Percentiles rank a stretch among this genome's conserved stretches.
Evolutionary conservation across 2,888 invertebrate genomes (phyloP).

Genomic region (Diplazon laetatorius): DNA sequence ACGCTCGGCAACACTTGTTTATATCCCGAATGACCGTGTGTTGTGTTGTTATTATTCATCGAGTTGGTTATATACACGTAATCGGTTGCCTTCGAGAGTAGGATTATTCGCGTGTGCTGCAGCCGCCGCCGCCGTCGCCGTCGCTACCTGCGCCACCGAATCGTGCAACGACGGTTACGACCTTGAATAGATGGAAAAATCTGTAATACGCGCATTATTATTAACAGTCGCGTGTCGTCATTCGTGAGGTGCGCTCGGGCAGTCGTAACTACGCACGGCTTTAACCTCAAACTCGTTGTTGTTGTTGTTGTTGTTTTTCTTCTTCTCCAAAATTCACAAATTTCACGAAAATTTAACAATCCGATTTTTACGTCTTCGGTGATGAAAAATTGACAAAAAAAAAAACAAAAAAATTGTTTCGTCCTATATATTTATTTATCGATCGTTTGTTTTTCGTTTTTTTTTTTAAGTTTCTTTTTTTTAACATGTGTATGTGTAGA

Average conservation of each 20-base stretch:
- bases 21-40: neutral
- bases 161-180: neutral
- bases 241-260: constrained; percentile 31
- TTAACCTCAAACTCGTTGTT: constrained; percentile 60
- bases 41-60: constrained; percentile 1
- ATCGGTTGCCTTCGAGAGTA: constrained; percentile 17
- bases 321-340: neutral
- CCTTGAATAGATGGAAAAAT: constrained; percentile 58
- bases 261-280: constrained; percentile 23
- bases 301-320: too few species aligned
- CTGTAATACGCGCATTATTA: constrained; percentile 51
- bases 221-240: constrained; percentile 54
- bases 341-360: too few species aligned
- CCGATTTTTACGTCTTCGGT: too few species aligned
- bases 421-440: too few species aligned
- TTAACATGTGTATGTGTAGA: too few species aligned
- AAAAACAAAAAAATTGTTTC: neutral
- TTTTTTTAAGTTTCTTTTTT: too few species aligned
- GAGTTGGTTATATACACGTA: constrained; percentile 38
- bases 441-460: too few species aligned
- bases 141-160: constrained; percentile 7
- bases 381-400: too few species aligned
- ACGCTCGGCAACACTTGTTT: constrained; percentile 7
- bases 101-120: constrained; percentile 55
- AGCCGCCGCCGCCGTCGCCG: constrained; percentile 41